phyloP scores from a whole-genome alignment of 2,797 vertebrate genomes.

The Aulostomus chinensis region DNA sequence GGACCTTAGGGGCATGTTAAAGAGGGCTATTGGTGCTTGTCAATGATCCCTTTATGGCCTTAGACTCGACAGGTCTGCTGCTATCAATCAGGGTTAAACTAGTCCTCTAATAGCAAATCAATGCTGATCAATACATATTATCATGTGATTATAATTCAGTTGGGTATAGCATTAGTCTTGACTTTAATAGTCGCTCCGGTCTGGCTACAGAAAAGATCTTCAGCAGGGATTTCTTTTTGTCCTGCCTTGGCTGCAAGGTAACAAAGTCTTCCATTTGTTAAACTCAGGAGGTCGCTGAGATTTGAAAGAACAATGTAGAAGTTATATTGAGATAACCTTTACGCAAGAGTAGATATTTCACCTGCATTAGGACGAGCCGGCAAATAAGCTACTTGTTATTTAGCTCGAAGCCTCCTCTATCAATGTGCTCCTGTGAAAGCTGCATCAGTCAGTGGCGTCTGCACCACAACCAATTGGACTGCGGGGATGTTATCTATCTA shows the following conservation, averaged over 20 bases:
- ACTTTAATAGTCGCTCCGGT: conserved; percentile 42
- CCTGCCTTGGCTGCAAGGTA: conserved; percentile 40
- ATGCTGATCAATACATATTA: conserved; percentile 73
- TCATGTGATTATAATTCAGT: conserved; percentile 73
- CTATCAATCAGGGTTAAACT: conserved; percentile 74
- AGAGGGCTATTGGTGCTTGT: conserved; percentile 72
- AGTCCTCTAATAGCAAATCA: conserved; percentile 72
- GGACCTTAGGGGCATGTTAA: conserved; percentile 75
- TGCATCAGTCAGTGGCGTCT: conserved; percentile 74
- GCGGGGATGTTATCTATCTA: conserved; percentile 77
- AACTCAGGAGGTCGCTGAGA: conserved; percentile 61
- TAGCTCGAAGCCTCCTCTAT: conserved; percentile 74
- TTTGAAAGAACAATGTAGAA: conserved; percentile 68
- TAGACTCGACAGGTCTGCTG: conserved; percentile 58
- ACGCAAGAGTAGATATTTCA: conserved; percentile 81
- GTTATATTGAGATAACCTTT: conserved; percentile 86
- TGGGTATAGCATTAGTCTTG: conserved; percentile 59
- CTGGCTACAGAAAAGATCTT: not conserved
- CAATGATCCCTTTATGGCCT: conserved; percentile 77
- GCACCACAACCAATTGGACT: conserved; percentile 73
- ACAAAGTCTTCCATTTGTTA: conserved; percentile 65
- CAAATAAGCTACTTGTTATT: conserved; percentile 72
- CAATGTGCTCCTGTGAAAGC: conserved; percentile 54
- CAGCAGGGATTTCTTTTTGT: not conserved
- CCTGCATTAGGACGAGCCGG: conserved; percentile 67